Conservation (phyloP, 2,888 invertebrate genomes). For the Drosophila infuscata region DNA sequence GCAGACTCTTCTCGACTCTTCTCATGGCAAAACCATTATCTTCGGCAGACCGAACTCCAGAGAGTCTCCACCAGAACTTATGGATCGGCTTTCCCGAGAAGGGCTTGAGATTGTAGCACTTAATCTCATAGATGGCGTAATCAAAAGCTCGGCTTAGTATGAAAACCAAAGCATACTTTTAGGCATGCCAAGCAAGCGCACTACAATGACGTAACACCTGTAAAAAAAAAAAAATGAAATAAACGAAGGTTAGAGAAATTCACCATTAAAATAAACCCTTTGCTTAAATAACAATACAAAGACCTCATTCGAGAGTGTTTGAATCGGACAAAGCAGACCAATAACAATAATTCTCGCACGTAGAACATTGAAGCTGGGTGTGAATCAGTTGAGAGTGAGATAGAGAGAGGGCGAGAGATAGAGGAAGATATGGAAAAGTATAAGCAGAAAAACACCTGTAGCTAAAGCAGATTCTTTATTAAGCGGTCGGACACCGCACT, state of each 20-base stretch:
- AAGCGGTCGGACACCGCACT: constrained; percentile 25
- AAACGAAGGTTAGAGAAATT: neutral
- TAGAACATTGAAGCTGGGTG: neutral
- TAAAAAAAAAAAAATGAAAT: neutral
- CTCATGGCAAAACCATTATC: no score
- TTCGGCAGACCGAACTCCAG: no score
- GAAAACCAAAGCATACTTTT: no score
- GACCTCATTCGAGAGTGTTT: constrained; percentile 5
- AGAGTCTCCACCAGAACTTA: no score
- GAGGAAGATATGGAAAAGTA: constrained; percentile 8
- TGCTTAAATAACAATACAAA: constrained; percentile 2
- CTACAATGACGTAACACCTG: neutral
- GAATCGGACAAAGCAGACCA: neutral
- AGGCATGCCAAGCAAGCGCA: no score
- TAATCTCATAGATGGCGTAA: no score
- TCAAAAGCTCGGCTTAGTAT: no score
- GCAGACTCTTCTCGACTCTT: no score
- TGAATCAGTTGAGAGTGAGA: neutral
- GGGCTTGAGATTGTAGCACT: no score
- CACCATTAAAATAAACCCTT: neutral
- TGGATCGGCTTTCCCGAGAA: no score
- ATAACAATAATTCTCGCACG: neutral
- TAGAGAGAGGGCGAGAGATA: constrained; percentile 2
- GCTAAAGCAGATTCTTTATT: constrained; percentile 34
- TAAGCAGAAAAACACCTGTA: constrained; percentile 54